These are phyloP conservation scores for Sardina pilchardus DNA, from an alignment of 2,113 vertebrate species.

Conservation along the genomic window DNA sequence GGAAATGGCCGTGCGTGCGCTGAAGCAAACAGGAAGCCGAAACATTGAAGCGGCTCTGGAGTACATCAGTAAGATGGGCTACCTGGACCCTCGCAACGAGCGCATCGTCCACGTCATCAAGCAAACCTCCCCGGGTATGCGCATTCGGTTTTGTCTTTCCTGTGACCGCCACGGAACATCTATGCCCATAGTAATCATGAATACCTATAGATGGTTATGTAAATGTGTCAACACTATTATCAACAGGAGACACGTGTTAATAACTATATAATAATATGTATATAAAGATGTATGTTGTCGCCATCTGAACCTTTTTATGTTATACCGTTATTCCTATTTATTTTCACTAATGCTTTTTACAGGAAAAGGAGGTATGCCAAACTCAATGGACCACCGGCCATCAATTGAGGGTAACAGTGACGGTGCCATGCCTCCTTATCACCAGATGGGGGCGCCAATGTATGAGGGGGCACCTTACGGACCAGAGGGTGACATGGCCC, in stretches of 20 bases:
- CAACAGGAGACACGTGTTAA: neutral
- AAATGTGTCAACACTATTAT: neutral
- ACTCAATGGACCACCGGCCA: slow-evolving; percentile 81
- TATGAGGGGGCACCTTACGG: slow-evolving; percentile 84
- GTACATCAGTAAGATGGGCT: slow-evolving; percentile 98
- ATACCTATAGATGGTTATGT: neutral
- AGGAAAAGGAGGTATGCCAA: slow-evolving; percentile 85
- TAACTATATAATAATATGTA: neutral
- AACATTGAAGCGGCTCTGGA: slow-evolving; percentile 95
- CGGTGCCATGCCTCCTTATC: slow-evolving; percentile 80
- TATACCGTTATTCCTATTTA: neutral
- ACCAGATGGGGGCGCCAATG: slow-evolving; percentile 77
- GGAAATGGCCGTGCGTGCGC: slow-evolving; percentile 95
- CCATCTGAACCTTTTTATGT: too few species aligned
- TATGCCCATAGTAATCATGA: neutral
- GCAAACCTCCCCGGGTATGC: slow-evolving; percentile 93
- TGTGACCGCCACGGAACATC: neutral
- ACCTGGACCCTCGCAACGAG: slow-evolving; percentile 93
- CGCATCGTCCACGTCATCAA: slow-evolving; percentile 97
- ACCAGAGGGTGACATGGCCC: slow-evolving; percentile 81
- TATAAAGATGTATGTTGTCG: neutral
- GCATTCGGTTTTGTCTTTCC: neutral
- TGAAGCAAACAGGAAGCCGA: slow-evolving; percentile 96
- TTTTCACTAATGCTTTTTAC: slow-evolving; percentile 34
- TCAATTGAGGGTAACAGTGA: slow-evolving; percentile 83